Evolutionary conservation across 1,140 invertebrate species (phyloP).

Genomic region (Neomicropteryx cornuta): DNA sequence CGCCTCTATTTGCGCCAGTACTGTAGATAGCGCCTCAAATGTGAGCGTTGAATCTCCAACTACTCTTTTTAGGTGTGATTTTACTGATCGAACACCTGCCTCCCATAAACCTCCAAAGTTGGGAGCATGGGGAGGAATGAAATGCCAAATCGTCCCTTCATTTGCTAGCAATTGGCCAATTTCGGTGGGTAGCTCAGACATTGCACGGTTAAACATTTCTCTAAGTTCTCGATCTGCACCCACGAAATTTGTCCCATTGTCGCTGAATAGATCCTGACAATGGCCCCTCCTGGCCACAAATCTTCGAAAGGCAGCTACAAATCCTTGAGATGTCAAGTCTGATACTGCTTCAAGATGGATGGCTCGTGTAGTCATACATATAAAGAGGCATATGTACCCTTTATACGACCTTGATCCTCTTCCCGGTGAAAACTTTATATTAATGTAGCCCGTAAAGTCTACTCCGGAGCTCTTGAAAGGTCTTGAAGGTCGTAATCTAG

Average conservation of each 20-base stretch:
- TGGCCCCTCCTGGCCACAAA: conserved; percentile 5
- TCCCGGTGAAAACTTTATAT: conserved; percentile 15
- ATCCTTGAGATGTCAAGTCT: conserved; percentile 2
- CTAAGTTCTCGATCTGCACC: conserved; percentile 10
- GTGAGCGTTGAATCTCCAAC: conserved; percentile 13
- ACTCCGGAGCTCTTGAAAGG: conserved; percentile 23
- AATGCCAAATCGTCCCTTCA: conserved; percentile 24
- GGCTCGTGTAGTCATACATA: conserved; percentile 13
- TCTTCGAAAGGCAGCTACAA: conserved; percentile 7
- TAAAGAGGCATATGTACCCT: conserved; percentile 6
- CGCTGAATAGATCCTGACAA: conserved; percentile 5
- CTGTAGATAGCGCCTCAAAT: conserved; percentile 17
- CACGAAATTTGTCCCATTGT: conserved; percentile 15
- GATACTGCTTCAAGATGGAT: conserved; percentile 6
- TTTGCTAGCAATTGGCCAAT: conserved; percentile 6
- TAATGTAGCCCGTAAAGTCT: conserved; percentile 25
- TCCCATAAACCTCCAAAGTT: conserved; percentile 25
- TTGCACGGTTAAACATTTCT: conserved; percentile 4
- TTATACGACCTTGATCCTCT: neutral
- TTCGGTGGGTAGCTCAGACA: conserved; percentile 6
- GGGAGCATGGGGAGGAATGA: conserved; percentile 23
- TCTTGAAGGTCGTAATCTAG: conserved; percentile 13
- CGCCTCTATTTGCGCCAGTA: conserved; percentile 19
- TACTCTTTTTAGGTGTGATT: conserved; percentile 23
- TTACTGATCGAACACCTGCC: conserved; percentile 11